phyloP scores from a whole-genome alignment of 2,888 invertebrate genomes.

The Galerucella calmariensis region DNA sequence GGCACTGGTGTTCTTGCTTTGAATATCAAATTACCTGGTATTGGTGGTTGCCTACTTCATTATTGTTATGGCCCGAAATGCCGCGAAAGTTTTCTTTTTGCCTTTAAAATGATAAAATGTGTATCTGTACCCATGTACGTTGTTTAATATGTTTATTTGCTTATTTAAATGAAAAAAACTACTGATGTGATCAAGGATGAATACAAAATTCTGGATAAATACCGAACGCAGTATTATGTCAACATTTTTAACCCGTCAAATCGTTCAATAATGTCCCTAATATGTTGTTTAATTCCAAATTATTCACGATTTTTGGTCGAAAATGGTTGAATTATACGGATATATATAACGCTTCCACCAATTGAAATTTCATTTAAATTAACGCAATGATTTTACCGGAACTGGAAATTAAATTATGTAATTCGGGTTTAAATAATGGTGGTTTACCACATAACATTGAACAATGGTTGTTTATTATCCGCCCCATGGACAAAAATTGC shows the following conservation, averaged over 20 bases:
- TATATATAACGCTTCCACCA: neutral
- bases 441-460: neutral
- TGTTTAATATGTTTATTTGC: too few relatives aligned
- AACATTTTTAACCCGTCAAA: neutral
- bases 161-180: too few relatives aligned
- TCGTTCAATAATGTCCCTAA: neutral
- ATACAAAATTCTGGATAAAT: too few relatives aligned
- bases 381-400: constrained; percentile 16
- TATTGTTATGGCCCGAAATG: too few relatives aligned
- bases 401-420: constrained; percentile 16
- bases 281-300: constrained; percentile 6
- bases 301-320: constrained; percentile 10
- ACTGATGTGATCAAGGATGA: too few relatives aligned
- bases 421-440: constrained; percentile 18
- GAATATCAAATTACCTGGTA: too few relatives aligned
- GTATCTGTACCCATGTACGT: too few relatives aligned
- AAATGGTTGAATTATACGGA: constrained; percentile 1
- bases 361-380: constrained; percentile 20
- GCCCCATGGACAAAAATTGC: neutral
- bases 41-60: too few relatives aligned
- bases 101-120: too few relatives aligned
- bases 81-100: too few relatives aligned
- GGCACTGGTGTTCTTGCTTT: too few relatives aligned
- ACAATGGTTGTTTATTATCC: neutral
- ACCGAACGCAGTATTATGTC: neutral